Evolutionary conservation across 2,888 invertebrate genomes (phyloP), one percentile per base, ranked within the genome.

Genomic region (Iselma pallidipennis): DNA sequence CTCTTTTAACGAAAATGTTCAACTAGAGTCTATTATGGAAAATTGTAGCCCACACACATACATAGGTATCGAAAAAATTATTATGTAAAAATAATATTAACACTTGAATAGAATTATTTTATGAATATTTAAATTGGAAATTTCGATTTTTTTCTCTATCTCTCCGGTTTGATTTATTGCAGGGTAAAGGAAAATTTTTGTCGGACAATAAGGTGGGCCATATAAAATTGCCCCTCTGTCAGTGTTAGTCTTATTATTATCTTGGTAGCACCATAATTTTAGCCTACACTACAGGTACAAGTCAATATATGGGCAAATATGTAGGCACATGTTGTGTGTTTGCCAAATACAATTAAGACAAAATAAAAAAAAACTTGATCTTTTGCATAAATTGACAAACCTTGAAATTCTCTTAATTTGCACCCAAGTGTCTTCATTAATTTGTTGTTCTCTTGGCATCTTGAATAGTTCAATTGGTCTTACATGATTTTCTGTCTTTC

Each of bases 251-350:
- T 51, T 29, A 21, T 14, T 55, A 63, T 65, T 66, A 62, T 69
- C 67, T 69, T 59, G 64, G 64, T 61, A 70, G 64, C 66, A 57
- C 71, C 73, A 73, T 71, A 73, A 65, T 57, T 48, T 51, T 52
- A 68, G 58, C 73, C 73, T 67, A 73, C 73, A 57, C 66, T 7
- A 29, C 48, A 49, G 53, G 63, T 45, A 45, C 37, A 21, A 21
- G 49, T 63, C 49, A 49, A 67, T 70, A 71, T 64, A 69, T 56
- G 60, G 70, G 66, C 45, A 64, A 45, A 70, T 71, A 72, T 63
- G 71, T 71, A 71, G 69, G 71, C 67, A 65, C 59, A 14, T n/a
- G 49, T 48, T 54, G 60, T 63, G 53, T 70, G 68, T 65, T 69
- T 67, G 66, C 60, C 62, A 70, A 69, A 69, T 59, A 65, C 59